Conservation (phyloP, 2,888 invertebrate genomes). For the Dasypolia templi region DNA sequence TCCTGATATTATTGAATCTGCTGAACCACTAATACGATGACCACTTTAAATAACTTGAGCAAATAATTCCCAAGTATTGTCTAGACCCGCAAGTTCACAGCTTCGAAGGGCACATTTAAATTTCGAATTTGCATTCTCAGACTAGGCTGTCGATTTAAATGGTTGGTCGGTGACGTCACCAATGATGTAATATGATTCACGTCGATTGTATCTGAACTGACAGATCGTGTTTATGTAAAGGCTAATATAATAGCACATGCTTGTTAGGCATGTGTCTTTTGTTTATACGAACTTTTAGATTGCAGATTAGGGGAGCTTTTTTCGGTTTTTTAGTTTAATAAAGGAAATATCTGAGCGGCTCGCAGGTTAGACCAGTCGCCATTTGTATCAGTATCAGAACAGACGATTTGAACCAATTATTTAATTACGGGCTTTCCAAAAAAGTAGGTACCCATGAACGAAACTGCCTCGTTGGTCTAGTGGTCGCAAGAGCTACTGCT, state of each 20-base stretch:
- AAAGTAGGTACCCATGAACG: too few relatives aligned
- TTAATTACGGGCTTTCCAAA: not conserved
- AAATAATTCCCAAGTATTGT: constrained; percentile 60
- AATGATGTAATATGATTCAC: constrained; percentile 84
- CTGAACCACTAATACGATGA: too few relatives aligned
- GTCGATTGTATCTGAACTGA: constrained; percentile 68
- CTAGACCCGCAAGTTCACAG: constrained; percentile 71
- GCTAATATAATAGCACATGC: constrained; percentile 56
- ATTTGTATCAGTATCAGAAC: not conserved
- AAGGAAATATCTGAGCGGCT: not conserved
- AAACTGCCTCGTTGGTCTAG: too few relatives aligned
- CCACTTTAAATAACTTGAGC: constrained; percentile 27
- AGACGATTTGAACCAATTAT: not conserved
- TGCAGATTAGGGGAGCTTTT: not conserved
- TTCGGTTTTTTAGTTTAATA: not conserved
- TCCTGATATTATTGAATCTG: too few relatives aligned
- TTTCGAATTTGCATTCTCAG: constrained; percentile 79
- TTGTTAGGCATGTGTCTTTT: constrained; percentile 51
- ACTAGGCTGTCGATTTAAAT: constrained; percentile 80
- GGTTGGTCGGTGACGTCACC: constrained; percentile 83
- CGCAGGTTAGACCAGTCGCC: not conserved
- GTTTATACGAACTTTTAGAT: constrained; percentile 37
- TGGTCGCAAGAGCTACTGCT: too few relatives aligned
- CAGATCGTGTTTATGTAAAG: constrained; percentile 66
- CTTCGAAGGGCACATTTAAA: constrained; percentile 84